phyloP scores from a whole-genome alignment of 2,888 invertebrate genomes.

The Pandemis heparana region DNA sequence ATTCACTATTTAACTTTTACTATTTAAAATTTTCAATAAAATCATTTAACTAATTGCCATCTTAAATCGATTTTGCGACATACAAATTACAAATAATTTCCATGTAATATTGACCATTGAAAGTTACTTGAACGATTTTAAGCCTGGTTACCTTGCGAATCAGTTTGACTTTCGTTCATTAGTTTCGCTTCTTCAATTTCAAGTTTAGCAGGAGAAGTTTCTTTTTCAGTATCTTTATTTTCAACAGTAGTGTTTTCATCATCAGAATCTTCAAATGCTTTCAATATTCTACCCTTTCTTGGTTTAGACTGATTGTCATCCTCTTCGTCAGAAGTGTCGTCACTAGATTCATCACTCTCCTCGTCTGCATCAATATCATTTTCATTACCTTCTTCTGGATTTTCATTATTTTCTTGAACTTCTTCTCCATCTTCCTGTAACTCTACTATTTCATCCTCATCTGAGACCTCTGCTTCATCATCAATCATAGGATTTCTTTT shows the following conservation, averaged over 20 bases:
- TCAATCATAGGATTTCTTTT: constrained; percentile 75
- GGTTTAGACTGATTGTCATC: constrained; percentile 52
- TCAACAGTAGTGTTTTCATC: constrained; percentile 58
- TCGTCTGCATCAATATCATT: constrained; percentile 55
- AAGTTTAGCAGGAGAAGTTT: background rate
- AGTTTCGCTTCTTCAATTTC: no score
- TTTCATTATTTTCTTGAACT: constrained; percentile 42
- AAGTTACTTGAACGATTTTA: background rate
- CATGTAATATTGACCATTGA: no score
- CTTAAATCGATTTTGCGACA: no score
- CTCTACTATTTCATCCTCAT: constrained; percentile 65
- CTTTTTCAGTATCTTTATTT: constrained; percentile 15
- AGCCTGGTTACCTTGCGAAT: constrained; percentile 65
- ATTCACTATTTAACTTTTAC: no score
- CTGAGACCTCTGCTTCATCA: constrained; percentile 83
- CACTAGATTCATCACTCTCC: constrained; percentile 60
- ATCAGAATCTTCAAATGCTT: constrained; percentile 82
- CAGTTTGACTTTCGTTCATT: constrained; percentile 45
- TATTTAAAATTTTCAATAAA: no score
- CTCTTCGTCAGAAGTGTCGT: constrained; percentile 67
- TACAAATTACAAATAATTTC: no score
- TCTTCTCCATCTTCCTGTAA: constrained; percentile 46
- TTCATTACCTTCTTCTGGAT: constrained; percentile 47
- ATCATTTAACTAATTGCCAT: no score
- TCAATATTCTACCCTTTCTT: constrained; percentile 76